These are phyloP conservation scores for Amniataba percoides DNA, from an alignment of 2,797 vertebrate species.

Conservation along the genomic window DNA sequence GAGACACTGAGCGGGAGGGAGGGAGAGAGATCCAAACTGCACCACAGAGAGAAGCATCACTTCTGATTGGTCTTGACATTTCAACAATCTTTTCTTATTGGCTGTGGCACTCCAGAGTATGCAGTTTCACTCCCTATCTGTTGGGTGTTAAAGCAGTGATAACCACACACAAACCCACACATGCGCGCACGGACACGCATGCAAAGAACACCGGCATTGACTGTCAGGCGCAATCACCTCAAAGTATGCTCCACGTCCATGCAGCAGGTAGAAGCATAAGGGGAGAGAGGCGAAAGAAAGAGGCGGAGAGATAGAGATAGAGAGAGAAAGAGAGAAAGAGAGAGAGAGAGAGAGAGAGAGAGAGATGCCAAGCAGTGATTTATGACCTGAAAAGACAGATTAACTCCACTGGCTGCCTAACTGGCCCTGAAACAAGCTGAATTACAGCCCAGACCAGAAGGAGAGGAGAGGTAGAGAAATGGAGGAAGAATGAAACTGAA, in stretches of 20 bases:
- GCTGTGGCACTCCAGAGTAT: slow-evolving; percentile 68
- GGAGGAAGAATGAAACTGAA: slow-evolving; percentile 77
- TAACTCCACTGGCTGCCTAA: slow-evolving; percentile 89
- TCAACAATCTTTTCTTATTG: slow-evolving; percentile 68
- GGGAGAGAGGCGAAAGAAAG: slow-evolving; percentile 27
- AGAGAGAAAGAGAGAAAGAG: too few species aligned
- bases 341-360: slow-evolving; percentile 57
- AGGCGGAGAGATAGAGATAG: slow-evolving; percentile 48
- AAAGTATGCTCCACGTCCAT: slow-evolving; percentile 54
- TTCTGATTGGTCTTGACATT: slow-evolving; percentile 73
- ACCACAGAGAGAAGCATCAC: slow-evolving; percentile 45
- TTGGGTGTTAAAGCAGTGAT: slow-evolving; percentile 58
- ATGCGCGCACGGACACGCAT: slow-evolving; percentile 40
- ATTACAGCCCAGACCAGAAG: slow-evolving; percentile 82
- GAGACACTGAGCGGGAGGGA: neutral
- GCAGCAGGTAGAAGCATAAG: slow-evolving; percentile 45
- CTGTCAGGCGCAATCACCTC: slow-evolving; percentile 71
- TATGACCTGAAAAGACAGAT: slow-evolving; percentile 88
- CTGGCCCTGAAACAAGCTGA: slow-evolving; percentile 88
- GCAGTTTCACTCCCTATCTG: slow-evolving; percentile 69
- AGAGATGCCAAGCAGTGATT: slow-evolving; percentile 82
- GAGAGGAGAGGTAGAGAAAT: slow-evolving; percentile 73
- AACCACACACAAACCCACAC: slow-evolving; percentile 46
- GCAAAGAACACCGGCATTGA: slow-evolving; percentile 65
- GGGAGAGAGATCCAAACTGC: slow-evolving; percentile 37